phyloP scores from a whole-genome alignment of 2,888 invertebrate species.

The Melinaea marsaeus region DNA sequence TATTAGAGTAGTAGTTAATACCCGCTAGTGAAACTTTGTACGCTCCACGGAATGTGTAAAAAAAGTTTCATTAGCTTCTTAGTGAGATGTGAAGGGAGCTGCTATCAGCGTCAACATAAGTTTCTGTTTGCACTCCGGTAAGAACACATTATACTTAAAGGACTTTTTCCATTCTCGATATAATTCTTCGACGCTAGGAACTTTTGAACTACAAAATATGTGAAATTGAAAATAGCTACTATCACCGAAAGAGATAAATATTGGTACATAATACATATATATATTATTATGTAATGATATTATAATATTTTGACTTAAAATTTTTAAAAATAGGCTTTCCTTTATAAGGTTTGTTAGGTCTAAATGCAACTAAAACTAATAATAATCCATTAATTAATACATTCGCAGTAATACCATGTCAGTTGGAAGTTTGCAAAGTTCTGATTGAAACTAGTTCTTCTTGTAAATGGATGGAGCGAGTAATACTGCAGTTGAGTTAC shows the following conservation, averaged over 20 bases:
- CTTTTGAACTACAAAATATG: neutral
- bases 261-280: too few species aligned
- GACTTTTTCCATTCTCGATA: neutral
- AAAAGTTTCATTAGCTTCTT: constrained; percentile 17
- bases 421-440: constrained; percentile 16
- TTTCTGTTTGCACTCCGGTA: constrained; percentile 31
- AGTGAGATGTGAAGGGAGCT: constrained; percentile 14
- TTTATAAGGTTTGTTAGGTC: neutral
- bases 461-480: constrained; percentile 27
- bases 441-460: constrained; percentile 11
- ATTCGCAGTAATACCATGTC: neutral
- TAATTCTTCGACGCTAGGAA: neutral
- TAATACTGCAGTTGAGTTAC: constrained; percentile 53
- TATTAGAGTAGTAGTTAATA: too few species aligned
- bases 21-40: too few species aligned
- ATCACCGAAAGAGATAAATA: too few species aligned
- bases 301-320: too few species aligned
- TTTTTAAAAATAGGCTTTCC: too few species aligned
- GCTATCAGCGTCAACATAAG: constrained; percentile 39
- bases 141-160: constrained; percentile 11
- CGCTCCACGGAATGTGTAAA: constrained; percentile 5
- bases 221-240: neutral
- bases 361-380: neutral
- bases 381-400: neutral
- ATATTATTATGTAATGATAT: too few species aligned